Base-by-base conservation (phyloP, 2,888 invertebrate species). In the Phragmatobia fuliginosa region DNA sequence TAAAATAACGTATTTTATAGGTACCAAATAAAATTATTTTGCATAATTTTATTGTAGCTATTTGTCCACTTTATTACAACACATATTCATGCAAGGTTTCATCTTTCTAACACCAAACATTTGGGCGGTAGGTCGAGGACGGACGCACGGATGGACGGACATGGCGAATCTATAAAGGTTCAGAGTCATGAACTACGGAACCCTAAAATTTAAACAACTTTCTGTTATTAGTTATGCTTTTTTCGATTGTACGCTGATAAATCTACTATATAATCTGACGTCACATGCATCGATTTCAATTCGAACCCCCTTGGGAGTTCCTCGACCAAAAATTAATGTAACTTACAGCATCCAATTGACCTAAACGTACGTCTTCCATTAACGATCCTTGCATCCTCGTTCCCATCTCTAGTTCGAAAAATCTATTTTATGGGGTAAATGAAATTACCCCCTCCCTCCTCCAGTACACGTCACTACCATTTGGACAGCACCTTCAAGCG, bases 401-500 rank as follows among this genome's bases (percentile, higher is more conserved):
- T 61, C 63, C 52, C 66, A 70, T 64, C 49, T 31, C 58, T 65
- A 31, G n/a, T 62, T 31, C 59, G 38, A 62, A 41, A 68, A 73
- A 60, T 59, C 25, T 25, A 70, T 67, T 66, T 70, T 66, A 73
- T 66, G 56, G 72, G 38, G 63, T 63, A 71, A 80, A 80, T 74
- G 32, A 71, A 70, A 79, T 81, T 77, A 79, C 77, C 52, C 59
- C 49, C 58, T 64, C 18, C 41, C 41, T 18, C 41, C 4, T 18
- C 66, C 65, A 71, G 69, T 32, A 41, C 45, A 63, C 67, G 38
- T 67, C 70, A 66, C 66, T 56, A 65, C 64, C 67, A 69, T 71
- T 76, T 67, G 59, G 68, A 25, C 62, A 76, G 71, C 62, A 72
- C 74, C 74, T 76, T 73, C 66, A 71, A 69, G 67, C 65, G 56